Base-by-base conservation (phyloP, 2,113 vertebrate species). In the Pelmatolapia mariae region DNA sequence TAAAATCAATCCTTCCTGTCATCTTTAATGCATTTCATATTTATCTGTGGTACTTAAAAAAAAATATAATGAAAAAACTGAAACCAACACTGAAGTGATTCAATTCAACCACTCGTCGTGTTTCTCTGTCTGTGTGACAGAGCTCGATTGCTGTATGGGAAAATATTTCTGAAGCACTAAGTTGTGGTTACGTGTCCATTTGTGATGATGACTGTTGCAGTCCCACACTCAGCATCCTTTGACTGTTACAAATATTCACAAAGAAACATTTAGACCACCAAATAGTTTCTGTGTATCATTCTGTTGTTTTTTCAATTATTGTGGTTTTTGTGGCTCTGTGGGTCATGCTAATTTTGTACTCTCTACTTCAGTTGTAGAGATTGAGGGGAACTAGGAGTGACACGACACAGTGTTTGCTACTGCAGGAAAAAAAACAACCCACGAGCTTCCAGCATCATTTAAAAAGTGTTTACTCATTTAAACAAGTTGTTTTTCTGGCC, bases 341-440 rank as follows among this genome's bases (percentile, higher is more conserved):
- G 10, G 10, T 50, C 43, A 31, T 31, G 43, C 16, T 50, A 78
- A 11, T 19, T 19, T 31, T 50, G 26, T 8, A 31, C 24, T 78
- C 45, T 31, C 43, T 50, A 50, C 45, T 78, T 19, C 24, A 76
- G 43, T 47, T 50, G 15, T 76, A 50, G 43, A 76, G 16, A 31
- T 12, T 76, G 16, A 50, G 45, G 26, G 26, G 4, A 52, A n/a
- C 45, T 31, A 52, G 10, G 43, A n/a, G 18, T 78, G 26, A n/a
- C 73, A 52, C 0, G 7, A n/a, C 18, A 18, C 22, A 29, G 68
- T 73, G 40, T 29, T 26, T 45, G 38, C 40, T 22, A 38, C 61
- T 38, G 63, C 2, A 1, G 8, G 0, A 15, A 22, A 68, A 31
- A 22, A 68, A 6, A 1, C 0, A 7, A 2, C 6, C 59, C 10